These are phyloP conservation scores for Zootermopsis nevadensis DNA, from an alignment of 2,888 invertebrate genomes.

Conservation along the genomic window DNA sequence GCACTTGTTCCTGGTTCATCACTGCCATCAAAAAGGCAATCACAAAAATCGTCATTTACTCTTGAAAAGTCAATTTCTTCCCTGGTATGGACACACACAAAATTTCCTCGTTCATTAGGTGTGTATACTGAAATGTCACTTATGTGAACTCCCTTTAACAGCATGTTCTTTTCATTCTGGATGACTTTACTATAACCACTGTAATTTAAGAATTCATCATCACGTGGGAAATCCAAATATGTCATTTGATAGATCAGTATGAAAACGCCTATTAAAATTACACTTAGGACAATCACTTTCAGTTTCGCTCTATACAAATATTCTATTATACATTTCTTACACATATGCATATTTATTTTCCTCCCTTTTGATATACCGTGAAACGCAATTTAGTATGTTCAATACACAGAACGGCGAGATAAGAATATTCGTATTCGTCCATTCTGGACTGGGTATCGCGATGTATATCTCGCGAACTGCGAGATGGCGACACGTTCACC, in stretches of 20 bases:
- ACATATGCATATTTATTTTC: not conserved
- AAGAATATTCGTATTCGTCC: not conserved
- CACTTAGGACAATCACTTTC: conserved; percentile 33
- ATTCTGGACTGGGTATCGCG: not conserved
- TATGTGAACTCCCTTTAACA: conserved; percentile 15
- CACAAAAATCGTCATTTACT: conserved; percentile 94
- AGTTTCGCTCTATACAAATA: conserved; percentile 26
- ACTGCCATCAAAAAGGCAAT: conserved; percentile 85
- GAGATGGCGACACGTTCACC: not conserved
- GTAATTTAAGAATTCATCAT: conserved; percentile 3
- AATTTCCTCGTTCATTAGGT: conserved; percentile 63
- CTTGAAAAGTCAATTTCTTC: conserved; percentile 70
- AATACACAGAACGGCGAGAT: not conserved
- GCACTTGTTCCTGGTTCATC: conserved; percentile 92
- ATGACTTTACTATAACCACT: not conserved
- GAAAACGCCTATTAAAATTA: conserved; percentile 3
- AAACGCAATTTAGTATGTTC: not conserved
- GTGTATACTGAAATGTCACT: conserved; percentile 58
- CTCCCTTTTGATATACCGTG: not conserved
- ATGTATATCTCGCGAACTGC: not conserved
- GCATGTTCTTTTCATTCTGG: not conserved
- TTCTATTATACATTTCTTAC: not conserved
- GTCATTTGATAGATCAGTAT: conserved; percentile 29
- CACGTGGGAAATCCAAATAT: not conserved
- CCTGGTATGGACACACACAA: conserved; percentile 64